Evolutionary conservation across 1,140 invertebrate species (phyloP).

Genomic region (Drosophila leontia): DNA sequence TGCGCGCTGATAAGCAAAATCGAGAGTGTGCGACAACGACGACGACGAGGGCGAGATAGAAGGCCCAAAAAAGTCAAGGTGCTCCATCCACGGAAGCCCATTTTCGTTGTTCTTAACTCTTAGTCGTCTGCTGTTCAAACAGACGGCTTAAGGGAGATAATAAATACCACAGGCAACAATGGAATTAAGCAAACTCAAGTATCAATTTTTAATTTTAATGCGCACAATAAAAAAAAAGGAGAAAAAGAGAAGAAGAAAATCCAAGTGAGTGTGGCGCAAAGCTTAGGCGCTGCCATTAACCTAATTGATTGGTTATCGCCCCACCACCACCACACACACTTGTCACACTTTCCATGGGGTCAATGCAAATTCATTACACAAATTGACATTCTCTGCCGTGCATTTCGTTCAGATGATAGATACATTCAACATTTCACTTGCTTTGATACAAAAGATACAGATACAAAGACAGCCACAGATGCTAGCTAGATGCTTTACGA

Average conservation of each 20-base stretch:
- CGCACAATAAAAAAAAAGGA: constrained; percentile 14
- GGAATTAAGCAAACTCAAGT: constrained; percentile 18
- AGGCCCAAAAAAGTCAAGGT: constrained; percentile 37
- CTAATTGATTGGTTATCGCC: constrained; percentile 62
- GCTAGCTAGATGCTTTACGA: not conserved
- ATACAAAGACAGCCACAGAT: constrained; percentile 5
- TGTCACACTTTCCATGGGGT: constrained; percentile 32
- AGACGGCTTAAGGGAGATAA: constrained; percentile 30
- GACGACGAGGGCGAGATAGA: constrained; percentile 1
- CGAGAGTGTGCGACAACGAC: not conserved
- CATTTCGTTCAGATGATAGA: constrained; percentile 34
- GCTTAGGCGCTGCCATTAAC: constrained; percentile 53
- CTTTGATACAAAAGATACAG: constrained; percentile 17
- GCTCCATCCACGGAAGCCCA: constrained; percentile 23
- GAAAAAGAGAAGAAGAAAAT: not conserved
- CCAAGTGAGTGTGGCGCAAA: not conserved
- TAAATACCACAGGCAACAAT: constrained; percentile 11
- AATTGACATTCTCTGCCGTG: constrained; percentile 45
- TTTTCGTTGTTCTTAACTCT: constrained; percentile 19
- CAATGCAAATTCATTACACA: constrained; percentile 70
- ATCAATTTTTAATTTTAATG: constrained; percentile 42
- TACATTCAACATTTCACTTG: constrained; percentile 5
- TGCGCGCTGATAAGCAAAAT: constrained; percentile 52
- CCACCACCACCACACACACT: constrained; percentile 21
- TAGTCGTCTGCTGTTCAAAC: constrained; percentile 42